Base-by-base conservation (phyloP, 2,888 invertebrate species). In the Eupithecia insigniata region DNA sequence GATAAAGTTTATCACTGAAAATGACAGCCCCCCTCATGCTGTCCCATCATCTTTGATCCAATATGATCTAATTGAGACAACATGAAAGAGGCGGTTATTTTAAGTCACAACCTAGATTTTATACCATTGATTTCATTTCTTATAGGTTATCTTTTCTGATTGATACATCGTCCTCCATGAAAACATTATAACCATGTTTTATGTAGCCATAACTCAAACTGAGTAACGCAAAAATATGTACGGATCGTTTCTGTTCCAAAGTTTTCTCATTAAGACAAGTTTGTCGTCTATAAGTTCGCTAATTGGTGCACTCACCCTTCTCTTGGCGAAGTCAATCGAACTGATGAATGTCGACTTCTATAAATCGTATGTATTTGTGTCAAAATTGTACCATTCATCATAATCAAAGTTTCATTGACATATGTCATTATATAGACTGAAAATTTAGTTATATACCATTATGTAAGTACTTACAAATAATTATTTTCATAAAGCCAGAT, bases 251-350 rank as follows among this genome's bases (percentile, higher is more conserved):
- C 77, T 79, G 72, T 73, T 67, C 74, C 26, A 67, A 86, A 86
- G 82, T 86, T 86, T 84, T 82, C 85, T 86, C 85, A 82, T 86
- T 85, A 86, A 76, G 78, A 28, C 74, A 83, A 86, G 81, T 85
- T 84, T 79, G 84, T 79, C 80, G 79, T 79, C 76, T 76, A 77
- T 78, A 76, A 82, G 74, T 80, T 79, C 69, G 79, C 80, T 85
- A 85, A 85, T 85, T 84, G 83, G 78, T 79, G 77, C 78, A 79
- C 81, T 80, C 76, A 67, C 75, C 74, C 78, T 72, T 66, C 81
- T 70, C 79, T 79, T 79, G 80, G 79, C 73, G 43, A 76, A 76
- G 79, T 77, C 82, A 82, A 85, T 85, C 81, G 76, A 73, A 75
- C 69, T 67, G 73, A 30, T 71, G 55, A 76, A 70, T 72, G 66